These are phyloP conservation scores for Cuculus canorus DNA, from an alignment of 2,797 vertebrate species.

Conservation along the genomic window DNA sequence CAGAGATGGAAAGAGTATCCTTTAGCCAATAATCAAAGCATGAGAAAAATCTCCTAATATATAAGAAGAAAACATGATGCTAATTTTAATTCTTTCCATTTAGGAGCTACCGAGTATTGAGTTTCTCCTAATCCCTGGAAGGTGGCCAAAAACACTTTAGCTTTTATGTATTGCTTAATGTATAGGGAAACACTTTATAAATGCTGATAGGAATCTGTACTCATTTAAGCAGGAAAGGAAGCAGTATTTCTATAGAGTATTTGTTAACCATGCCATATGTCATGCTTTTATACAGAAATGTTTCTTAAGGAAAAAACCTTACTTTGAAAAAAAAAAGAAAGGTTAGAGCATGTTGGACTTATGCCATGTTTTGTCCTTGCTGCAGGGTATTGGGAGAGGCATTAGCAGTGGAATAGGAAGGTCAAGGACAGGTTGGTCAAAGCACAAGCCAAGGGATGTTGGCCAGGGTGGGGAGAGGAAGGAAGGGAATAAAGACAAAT, in stretches of 20 bases:
- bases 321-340: neutral
- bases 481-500: neutral
- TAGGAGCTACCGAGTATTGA: slow-evolving; percentile 23
- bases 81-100: slow-evolving; percentile 53
- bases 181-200: slow-evolving; percentile 26
- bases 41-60: neutral
- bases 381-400: neutral
- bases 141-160: slow-evolving; percentile 1
- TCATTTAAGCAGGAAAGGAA: slow-evolving; percentile 35
- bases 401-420: neutral
- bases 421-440: neutral
- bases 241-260: neutral
- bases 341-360: neutral
- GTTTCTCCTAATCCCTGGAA: slow-evolving; percentile 48
- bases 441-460: neutral
- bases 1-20: neutral
- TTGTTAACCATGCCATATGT: slow-evolving; percentile 42
- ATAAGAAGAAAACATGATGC: neutral
- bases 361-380: neutral
- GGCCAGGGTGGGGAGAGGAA: neutral
- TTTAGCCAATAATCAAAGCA: slow-evolving; percentile 16
- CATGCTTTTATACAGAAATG: slow-evolving; percentile 8
- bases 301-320: neutral
- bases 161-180: slow-evolving; percentile 7
- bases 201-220: neutral